These are phyloP conservation scores for Anseranas semipalmata DNA, from an alignment of 2,113 vertebrate species.

Conservation along the genomic window DNA sequence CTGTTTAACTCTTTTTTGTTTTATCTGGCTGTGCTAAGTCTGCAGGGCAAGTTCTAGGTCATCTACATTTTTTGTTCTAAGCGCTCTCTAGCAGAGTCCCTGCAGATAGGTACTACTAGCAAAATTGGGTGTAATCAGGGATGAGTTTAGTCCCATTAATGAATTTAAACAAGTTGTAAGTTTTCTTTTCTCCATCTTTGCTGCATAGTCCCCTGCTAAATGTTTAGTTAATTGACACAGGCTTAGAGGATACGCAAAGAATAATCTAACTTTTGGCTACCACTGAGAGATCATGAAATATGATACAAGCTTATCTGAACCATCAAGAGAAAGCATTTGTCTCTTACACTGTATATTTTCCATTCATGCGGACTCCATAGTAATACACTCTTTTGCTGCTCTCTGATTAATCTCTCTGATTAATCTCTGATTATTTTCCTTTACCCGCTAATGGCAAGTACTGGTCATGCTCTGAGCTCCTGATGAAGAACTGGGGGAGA, in stretches of 20 bases:
- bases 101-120: not conserved
- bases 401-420: not conserved
- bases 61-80: not conserved
- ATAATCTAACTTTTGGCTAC: not conserved
- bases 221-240: not conserved
- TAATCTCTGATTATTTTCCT: constrained; percentile 14
- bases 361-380: not conserved
- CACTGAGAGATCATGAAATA: not conserved
- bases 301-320: not conserved
- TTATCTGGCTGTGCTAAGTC: not conserved
- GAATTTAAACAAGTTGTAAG: not conserved
- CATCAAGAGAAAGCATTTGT: not conserved
- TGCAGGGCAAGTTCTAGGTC: not conserved
- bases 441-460: not conserved
- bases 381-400: not conserved
- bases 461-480: not conserved
- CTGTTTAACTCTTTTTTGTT: not conserved
- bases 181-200: not conserved
- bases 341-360: not conserved
- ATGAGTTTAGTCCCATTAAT: not conserved
- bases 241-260: not conserved
- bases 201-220: not conserved
- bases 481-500: not conserved
- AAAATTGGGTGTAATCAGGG: not conserved
- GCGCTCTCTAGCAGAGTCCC: not conserved